Evolutionary conservation across 2,888 invertebrate species (phyloP), one percentile per base, ranked within the genome.

Genomic region (Trilocha varians): DNA sequence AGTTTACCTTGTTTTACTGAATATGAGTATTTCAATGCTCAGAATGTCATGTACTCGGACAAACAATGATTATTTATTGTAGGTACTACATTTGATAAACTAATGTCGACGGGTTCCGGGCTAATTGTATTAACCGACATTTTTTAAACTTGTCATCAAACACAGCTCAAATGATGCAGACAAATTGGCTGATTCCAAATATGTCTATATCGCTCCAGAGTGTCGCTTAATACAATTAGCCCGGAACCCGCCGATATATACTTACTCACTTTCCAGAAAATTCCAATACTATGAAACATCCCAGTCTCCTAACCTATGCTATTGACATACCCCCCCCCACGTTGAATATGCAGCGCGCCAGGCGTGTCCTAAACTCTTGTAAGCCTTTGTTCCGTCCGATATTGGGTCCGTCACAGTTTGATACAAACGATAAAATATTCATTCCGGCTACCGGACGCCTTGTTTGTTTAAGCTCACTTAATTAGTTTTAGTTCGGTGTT

Each of bases 301-400:
- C 5, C 25, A 18, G 13, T 18, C 53, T 53, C 53, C 18, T 11
- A 15, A 14, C 9, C 42, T 41, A 41, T 32, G 32, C 40, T 73
- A 72, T 76, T 74, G 74, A 75, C 25, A 9, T 25, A 9, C 32
- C 14, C 32, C n/a, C 15, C 14, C 32, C n/a, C 15, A 43, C 46
- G 74, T 77, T 84, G 84, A 84, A 84, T 84, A 84, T 83, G 84
- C 80, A 84, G 77, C 61, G 68, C 58, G 52, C 51, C 69, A 72
- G 84, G 84, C 77, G 82, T 70, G 70, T 59, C 67, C 71, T 70
- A 74, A 83, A 83, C 84, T 84, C 84, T 79, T 82, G 84, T 84
- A 78, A 78, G 78, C 77, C 82, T 82, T 82, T 84, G 82, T 82
- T 78, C 74, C 57, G 50, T 62, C 63, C 79, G 73, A 80, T 82